A percentile compares a stretch with the other conserved stretches of the same genome.
These are phyloP conservation scores for Andricus curvator DNA, from an alignment of 2,888 invertebrate species.

Conservation along the genomic window DNA sequence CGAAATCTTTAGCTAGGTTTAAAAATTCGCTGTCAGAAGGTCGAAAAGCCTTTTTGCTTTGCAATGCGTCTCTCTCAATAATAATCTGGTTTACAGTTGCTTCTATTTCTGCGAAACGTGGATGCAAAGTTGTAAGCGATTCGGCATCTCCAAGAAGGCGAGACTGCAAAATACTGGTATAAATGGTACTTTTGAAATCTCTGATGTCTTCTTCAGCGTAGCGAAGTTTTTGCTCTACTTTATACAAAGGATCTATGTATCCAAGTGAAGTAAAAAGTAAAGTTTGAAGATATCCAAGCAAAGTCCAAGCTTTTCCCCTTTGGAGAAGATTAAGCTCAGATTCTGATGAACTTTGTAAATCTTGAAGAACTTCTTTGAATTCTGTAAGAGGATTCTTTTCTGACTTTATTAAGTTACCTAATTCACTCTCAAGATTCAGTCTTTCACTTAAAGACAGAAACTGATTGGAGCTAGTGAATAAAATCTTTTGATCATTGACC, in stretches of 20 bases:
- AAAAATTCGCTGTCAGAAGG: conserved; percentile 63
- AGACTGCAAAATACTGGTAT: conserved; percentile 81
- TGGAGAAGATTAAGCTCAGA: conserved; percentile 43
- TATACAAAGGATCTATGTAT: conserved; percentile 90
- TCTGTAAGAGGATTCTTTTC: conserved; percentile 50
- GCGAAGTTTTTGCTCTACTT: conserved; percentile 85
- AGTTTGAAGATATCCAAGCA: conserved; percentile 70
- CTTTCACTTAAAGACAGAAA: conserved; percentile 58
- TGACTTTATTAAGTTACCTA: conserved; percentile 19
- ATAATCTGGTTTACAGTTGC: conserved; percentile 53
- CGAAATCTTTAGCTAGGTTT: conserved; percentile 67
- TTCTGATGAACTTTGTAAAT: conserved; percentile 45
- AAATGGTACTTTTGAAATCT: conserved; percentile 81
- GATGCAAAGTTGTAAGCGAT: conserved; percentile 67
- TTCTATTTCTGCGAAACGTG: conserved; percentile 54
- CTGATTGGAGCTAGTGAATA: conserved; percentile 57
- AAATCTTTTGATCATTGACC: conserved; percentile 62
- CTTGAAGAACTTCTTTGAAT: conserved; percentile 49
- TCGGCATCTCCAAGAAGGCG: conserved; percentile 75
- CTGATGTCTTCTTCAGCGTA: conserved; percentile 86
- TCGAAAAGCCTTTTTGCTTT: conserved; percentile 65
- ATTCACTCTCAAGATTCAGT: conserved; percentile 48
- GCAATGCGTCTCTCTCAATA: conserved; percentile 56
- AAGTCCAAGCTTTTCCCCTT: conserved; percentile 69
- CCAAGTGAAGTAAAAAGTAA: conserved; percentile 69